phyloP scores from a whole-genome alignment of 2,888 invertebrate genomes.

The Holacanthella duospinosa region DNA sequence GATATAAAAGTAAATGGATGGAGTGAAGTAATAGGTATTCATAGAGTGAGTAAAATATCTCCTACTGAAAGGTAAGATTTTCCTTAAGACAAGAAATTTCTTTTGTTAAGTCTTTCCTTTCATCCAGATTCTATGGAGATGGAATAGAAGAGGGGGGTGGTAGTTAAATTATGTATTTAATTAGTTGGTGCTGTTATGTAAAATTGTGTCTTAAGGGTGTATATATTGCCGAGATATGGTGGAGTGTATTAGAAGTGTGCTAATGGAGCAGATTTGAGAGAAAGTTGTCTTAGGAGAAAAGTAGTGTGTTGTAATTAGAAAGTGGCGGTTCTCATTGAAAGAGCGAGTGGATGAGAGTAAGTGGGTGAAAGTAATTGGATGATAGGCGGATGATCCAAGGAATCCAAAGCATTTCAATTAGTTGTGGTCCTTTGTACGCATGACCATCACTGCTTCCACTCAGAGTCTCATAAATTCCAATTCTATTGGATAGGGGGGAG shows the following conservation, averaged over 20 bases:
- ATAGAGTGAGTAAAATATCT: too few relatives aligned
- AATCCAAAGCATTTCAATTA: conserved; percentile 1
- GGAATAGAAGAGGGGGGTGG: too few relatives aligned
- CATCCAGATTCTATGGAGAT: too few relatives aligned
- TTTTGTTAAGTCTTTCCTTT: too few relatives aligned
- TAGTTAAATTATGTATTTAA: too few relatives aligned
- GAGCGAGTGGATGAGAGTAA: background rate
- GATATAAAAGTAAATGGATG: too few relatives aligned
- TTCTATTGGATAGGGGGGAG: background rate
- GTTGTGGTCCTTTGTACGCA: background rate
- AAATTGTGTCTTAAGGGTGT: too few relatives aligned
- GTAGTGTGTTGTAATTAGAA: background rate
- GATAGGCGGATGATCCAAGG: background rate
- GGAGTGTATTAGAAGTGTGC: background rate
- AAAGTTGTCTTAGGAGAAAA: background rate
- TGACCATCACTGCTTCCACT: background rate
- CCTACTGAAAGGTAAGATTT: too few relatives aligned
- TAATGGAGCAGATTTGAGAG: background rate
- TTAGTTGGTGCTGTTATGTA: too few relatives aligned
- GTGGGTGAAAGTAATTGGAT: background rate
- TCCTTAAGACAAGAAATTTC: too few relatives aligned
- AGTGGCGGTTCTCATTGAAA: background rate
- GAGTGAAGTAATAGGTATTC: too few relatives aligned
- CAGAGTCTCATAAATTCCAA: background rate
- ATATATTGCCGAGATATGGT: too few relatives aligned